phyloP scores from a whole-genome alignment of 1,140 invertebrate species.

The Pogonus chalceus region DNA sequence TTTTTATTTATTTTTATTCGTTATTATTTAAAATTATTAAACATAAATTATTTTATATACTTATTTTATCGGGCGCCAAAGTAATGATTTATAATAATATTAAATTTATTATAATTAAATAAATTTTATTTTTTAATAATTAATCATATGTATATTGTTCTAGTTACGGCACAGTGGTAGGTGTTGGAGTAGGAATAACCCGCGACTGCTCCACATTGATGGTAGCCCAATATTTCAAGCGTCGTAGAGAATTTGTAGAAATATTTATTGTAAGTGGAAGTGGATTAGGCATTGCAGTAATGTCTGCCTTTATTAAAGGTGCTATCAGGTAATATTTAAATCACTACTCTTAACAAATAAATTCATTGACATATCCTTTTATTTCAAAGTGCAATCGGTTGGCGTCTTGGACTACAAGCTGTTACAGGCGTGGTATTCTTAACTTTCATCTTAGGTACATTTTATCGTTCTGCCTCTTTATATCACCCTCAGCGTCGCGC shows the following conservation, averaged over 20 bases:
- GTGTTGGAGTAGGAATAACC: conserved; percentile 74
- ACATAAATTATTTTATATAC: too few species aligned
- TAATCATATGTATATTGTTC: too few species aligned
- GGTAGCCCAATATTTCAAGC: conserved; percentile 85
- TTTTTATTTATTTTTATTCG: too few species aligned
- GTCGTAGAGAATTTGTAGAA: conserved; percentile 73
- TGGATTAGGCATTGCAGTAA: conserved; percentile 72
- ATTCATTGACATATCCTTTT: background rate
- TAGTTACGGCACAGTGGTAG: conserved; percentile 48
- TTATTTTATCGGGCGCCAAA: too few species aligned
- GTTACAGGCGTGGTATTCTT: conserved; percentile 74
- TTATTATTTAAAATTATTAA: too few species aligned
- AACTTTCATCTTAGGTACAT: conserved; percentile 78
- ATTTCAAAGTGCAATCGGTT: conserved; percentile 70
- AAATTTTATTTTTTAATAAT: too few species aligned
- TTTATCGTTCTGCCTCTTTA: conserved; percentile 79
- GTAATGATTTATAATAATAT: too few species aligned
- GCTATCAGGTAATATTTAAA: conserved; percentile 55
- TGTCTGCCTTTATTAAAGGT: conserved; percentile 69
- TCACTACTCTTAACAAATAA: conserved; percentile 12
- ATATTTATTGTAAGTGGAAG: conserved; percentile 78
- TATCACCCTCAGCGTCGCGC: conserved; percentile 83
- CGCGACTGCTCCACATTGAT: conserved; percentile 78
- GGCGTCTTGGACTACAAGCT: conserved; percentile 75
- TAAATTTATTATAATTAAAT: too few species aligned